These are phyloP conservation scores for Penaeus monodon DNA, from an alignment of 2,888 invertebrate species.

Conservation along the genomic window DNA sequence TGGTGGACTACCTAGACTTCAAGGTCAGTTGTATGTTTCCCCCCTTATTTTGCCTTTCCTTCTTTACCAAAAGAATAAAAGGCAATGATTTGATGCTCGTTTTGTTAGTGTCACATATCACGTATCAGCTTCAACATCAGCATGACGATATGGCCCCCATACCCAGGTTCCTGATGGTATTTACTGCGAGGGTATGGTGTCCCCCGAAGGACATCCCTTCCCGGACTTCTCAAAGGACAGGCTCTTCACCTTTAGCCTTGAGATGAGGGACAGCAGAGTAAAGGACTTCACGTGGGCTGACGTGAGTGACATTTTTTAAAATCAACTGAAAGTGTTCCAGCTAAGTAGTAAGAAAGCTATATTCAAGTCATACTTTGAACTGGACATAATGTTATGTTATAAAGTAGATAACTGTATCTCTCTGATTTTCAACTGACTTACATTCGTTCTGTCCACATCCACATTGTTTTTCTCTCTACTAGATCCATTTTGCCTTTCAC, in stretches of 20 bases:
- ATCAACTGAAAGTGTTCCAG: not conserved
- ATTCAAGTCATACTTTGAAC: no score
- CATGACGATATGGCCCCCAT: not conserved
- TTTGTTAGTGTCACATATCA: no score
- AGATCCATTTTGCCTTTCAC: no score
- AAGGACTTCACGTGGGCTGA: conserved; percentile 43
- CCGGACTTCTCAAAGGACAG: conserved; percentile 35
- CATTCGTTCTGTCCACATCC: no score
- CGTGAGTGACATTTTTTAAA: conserved; percentile 10
- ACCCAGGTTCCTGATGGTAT: conserved; percentile 27
- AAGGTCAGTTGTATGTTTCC: not conserved
- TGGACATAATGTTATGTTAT: no score
- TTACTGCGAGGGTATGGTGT: conserved; percentile 9
- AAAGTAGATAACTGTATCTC: no score
- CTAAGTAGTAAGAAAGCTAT: no score
- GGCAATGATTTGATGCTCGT: no score
- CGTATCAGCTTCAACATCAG: no score
- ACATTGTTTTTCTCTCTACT: no score
- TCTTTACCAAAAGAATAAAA: not conserved
- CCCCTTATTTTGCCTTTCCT: not conserved
- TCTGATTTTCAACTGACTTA: no score
- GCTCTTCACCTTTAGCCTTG: conserved; percentile 44
- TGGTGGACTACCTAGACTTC: conserved; percentile 11
- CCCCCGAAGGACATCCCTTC: conserved; percentile 18
- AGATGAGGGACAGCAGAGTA: not conserved